Percentiles rank a stretch among this genome's conserved stretches.
Conservation (phyloP, 1,140 invertebrate species). For the Drosophila nannoptera region DNA sequence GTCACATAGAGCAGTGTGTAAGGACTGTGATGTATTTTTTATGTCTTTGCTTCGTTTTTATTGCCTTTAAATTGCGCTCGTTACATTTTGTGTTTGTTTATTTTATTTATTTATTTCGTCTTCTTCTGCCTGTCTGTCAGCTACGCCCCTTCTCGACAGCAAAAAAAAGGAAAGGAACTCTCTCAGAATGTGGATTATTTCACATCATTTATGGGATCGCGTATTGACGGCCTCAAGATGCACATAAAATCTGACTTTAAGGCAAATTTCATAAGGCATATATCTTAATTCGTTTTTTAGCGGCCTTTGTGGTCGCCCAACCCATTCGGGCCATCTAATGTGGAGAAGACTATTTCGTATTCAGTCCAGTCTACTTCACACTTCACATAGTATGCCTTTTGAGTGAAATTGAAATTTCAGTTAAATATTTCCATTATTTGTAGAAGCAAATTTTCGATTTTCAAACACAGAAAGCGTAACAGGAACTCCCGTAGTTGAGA, state of each 20-base stretch:
- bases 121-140: background rate
- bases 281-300: conserved; percentile 2
- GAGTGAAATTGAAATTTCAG: too few relatives aligned
- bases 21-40: conserved; percentile 69
- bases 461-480: background rate
- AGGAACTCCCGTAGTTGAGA: background rate
- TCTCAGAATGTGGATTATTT: conserved; percentile 32
- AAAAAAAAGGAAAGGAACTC: conserved; percentile 23
- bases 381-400: too few relatives aligned
- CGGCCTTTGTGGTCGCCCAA: background rate
- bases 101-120: background rate
- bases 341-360: too few relatives aligned
- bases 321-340: background rate
- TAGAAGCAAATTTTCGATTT: background rate
- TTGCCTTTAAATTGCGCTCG: conserved; percentile 71
- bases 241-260: conserved; percentile 13
- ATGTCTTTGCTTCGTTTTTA: conserved; percentile 64
- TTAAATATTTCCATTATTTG: too few relatives aligned
- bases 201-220: conserved; percentile 23
- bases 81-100: conserved; percentile 36
- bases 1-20: conserved; percentile 2
- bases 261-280: conserved; percentile 1
- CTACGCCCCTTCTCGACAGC: conserved; percentile 1
- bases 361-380: too few relatives aligned
- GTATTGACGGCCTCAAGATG: conserved; percentile 8